Conservation (phyloP, 2,888 invertebrate species). For the Homarus gammarus region DNA sequence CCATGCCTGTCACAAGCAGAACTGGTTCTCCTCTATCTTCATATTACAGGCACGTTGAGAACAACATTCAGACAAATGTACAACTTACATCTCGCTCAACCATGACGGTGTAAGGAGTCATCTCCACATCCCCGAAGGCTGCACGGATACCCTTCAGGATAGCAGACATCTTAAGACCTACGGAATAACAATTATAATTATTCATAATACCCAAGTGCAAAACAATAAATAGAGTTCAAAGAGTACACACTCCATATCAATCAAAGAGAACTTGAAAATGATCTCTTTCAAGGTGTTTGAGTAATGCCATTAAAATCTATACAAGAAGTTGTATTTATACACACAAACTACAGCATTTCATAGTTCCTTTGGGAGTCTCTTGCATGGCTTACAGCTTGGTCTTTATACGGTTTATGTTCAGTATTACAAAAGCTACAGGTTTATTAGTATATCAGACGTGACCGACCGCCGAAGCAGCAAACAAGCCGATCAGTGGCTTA, state of each 20-base stretch:
- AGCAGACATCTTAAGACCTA: conserved; percentile 47
- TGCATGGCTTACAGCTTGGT: too few relatives aligned
- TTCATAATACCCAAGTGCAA: not conserved
- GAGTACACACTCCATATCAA: too few relatives aligned
- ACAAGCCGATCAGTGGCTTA: too few relatives aligned
- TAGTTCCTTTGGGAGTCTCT: too few relatives aligned
- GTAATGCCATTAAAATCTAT: not conserved
- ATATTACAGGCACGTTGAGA: too few relatives aligned
- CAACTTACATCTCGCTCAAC: conserved; percentile 76
- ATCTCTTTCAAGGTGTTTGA: not conserved
- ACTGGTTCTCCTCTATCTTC: too few relatives aligned
- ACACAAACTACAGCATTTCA: not conserved
- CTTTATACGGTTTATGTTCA: too few relatives aligned
- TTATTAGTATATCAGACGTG: too few relatives aligned
- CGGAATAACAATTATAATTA: not conserved
- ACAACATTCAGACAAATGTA: too few relatives aligned
- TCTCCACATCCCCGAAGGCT: conserved; percentile 75
- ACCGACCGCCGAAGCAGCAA: too few relatives aligned
- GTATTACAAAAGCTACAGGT: too few relatives aligned
- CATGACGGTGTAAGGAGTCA: conserved; percentile 76
- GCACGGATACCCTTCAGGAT: conserved; percentile 68
- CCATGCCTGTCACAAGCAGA: not conserved
- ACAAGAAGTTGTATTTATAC: not conserved
- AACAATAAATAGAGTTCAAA: too few relatives aligned
- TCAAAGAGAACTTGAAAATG: not conserved